phyloP scores from a whole-genome alignment of 1,140 invertebrate genomes.

The Chelonus insularis region DNA sequence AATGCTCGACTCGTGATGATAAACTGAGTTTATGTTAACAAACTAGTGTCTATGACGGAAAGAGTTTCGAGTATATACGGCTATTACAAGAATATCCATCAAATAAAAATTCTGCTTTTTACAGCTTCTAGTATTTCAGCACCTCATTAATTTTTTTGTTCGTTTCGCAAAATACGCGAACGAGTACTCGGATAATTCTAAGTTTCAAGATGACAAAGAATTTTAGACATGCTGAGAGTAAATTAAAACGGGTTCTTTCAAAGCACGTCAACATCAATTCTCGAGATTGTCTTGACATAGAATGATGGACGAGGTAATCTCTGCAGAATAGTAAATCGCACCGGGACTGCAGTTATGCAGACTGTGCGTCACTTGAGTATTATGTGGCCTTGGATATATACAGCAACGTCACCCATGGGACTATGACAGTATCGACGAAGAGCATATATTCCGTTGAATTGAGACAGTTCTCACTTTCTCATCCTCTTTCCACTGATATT shows the following conservation, averaged over 20 bases:
- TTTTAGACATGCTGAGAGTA: background rate
- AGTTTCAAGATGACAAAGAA: background rate
- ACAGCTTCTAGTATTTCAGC: too few relatives aligned
- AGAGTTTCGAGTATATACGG: too few relatives aligned
- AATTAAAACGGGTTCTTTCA: background rate
- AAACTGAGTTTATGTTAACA: conserved; percentile 15
- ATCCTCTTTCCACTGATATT: too few relatives aligned
- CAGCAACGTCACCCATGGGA: conserved; percentile 18
- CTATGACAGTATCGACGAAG: background rate
- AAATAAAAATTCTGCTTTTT: too few relatives aligned
- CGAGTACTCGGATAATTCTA: too few relatives aligned
- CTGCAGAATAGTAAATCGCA: conserved; percentile 36
- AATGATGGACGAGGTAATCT: conserved; percentile 43
- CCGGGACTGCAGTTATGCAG: conserved; percentile 48
- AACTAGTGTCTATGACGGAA: conserved; percentile 7
- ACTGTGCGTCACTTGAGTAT: conserved; percentile 47
- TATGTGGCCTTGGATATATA: conserved; percentile 38
- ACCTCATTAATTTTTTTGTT: too few relatives aligned
- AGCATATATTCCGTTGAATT: background rate
- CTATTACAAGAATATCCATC: too few relatives aligned
- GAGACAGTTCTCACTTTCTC: background rate
- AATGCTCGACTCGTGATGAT: conserved; percentile 17
- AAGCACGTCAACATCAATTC: background rate
- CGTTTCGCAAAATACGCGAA: too few relatives aligned
- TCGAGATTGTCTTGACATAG: conserved; percentile 1